A percentile compares a stretch with the other conserved stretches of the same genome.
These are phyloP conservation scores for Callithrix jacchus DNA, from an alignment of 2,113 vertebrate genomes.

Conservation along the genomic window DNA sequence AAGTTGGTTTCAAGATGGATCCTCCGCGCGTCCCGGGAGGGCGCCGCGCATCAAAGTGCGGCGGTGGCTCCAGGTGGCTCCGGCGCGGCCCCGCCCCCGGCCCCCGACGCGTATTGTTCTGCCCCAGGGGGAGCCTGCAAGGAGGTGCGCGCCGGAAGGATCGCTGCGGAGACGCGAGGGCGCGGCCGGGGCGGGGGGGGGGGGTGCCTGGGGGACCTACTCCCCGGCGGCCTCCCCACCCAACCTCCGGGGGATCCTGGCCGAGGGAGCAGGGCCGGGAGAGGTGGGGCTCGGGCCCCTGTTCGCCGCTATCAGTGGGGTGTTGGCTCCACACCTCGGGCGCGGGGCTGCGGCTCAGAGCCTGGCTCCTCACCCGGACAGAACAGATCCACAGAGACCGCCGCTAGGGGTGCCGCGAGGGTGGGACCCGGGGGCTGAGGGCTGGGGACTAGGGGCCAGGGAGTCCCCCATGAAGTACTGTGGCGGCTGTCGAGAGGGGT, in stretches of 20 bases:
- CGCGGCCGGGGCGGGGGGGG: no score
- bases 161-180: no score
- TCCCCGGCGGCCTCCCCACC: background rate
- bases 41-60: no score
- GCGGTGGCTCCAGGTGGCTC: no score
- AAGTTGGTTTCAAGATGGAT: no score
- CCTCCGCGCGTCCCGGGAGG: no score
- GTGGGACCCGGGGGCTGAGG: background rate
- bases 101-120: no score
- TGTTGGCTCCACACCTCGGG: fast-evolving
- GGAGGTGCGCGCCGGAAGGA: no score
- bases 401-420: no score
- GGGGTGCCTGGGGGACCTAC: no score
- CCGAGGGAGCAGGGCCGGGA: background rate
- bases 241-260: background rate
- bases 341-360: background rate
- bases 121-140: no score
- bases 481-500: background rate
- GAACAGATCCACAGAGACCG: background rate
- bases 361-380: background rate
- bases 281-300: background rate
- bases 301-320: background rate
- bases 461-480: fast-evolving
- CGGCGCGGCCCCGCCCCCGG: no score
- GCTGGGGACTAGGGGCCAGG: background rate